Evolutionary conservation across 2,113 vertebrate genomes (phyloP).

Genomic region (Tiliqua scincoides): DNA sequence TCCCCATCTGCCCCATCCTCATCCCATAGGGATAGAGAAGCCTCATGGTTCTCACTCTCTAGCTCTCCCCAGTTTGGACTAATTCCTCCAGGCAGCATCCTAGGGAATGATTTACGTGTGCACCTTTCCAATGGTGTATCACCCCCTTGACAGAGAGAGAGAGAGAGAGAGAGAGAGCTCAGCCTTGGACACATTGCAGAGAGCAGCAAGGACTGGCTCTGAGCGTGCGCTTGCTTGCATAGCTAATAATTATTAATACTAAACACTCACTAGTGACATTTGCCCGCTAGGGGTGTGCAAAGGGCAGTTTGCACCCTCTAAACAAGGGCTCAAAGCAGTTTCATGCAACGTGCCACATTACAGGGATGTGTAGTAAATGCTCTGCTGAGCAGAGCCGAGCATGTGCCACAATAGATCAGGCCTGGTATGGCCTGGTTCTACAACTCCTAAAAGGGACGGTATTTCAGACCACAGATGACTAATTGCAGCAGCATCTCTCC

Average conservation of each 20-base stretch:
- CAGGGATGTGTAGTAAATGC: no score
- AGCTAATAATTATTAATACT: not conserved
- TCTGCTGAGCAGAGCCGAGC: no score
- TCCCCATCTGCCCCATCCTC: not conserved
- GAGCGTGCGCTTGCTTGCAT: not conserved
- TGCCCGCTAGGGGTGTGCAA: not conserved
- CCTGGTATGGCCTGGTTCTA: no score
- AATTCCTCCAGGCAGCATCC: not conserved
- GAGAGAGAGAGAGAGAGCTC: not conserved
- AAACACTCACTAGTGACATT: rapidly evolving
- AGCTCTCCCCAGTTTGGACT: not conserved
- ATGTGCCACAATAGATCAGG: no score
- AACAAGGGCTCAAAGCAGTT: not conserved
- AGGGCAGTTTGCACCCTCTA: not conserved
- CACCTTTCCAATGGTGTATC: not conserved
- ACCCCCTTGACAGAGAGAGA: not conserved
- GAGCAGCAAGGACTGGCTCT: not conserved
- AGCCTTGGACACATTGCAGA: not conserved
- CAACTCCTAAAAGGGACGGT: no score
- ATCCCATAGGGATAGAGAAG: no score
- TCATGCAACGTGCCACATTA: no score
- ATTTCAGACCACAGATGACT: no score
- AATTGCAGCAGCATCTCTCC: no score
- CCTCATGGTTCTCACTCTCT: not conserved
- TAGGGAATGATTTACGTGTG: not conserved